Percentiles rank a stretch among this genome's conserved stretches.
Evolutionary conservation across 1,140 invertebrate species (phyloP).

Genomic region (Pseudobourletiella spinata): DNA sequence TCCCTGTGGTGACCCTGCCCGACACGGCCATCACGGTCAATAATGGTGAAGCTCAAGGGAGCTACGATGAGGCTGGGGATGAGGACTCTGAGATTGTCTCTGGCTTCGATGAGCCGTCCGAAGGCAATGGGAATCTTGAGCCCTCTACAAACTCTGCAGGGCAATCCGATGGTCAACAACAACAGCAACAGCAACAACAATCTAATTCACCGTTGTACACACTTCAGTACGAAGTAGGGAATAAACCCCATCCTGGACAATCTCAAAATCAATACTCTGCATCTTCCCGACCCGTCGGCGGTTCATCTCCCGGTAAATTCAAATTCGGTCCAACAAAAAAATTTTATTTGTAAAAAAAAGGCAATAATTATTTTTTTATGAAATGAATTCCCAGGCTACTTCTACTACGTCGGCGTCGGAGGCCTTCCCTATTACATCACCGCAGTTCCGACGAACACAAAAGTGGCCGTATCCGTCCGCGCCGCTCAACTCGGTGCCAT

Average conservation of each 20-base stretch:
- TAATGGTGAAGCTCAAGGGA: background rate
- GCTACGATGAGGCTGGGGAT: background rate
- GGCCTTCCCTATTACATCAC: constrained; percentile 23
- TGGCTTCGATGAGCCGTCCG: no score
- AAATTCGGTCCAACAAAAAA: no score
- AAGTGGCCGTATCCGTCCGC: constrained; percentile 21
- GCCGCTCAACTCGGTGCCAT: constrained; percentile 33
- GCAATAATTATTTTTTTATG: no score
- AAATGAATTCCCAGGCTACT: constrained; percentile 25
- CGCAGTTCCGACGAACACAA: background rate
- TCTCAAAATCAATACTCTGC: no score
- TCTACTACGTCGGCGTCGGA: constrained; percentile 27
- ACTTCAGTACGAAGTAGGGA: background rate
- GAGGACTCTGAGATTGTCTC: no score
- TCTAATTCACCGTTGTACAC: background rate
- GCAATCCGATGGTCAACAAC: no score
- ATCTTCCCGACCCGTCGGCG: no score
- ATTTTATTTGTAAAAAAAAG: no score
- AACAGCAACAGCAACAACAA: constrained; percentile 1
- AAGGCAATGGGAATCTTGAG: no score
- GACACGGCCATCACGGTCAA: background rate
- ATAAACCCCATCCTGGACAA: background rate
- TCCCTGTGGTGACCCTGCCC: background rate
- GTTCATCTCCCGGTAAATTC: no score
- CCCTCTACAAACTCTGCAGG: no score